Base-by-base conservation (phyloP, 2,888 invertebrate genomes). In the Tenthredo mesomela region DNA sequence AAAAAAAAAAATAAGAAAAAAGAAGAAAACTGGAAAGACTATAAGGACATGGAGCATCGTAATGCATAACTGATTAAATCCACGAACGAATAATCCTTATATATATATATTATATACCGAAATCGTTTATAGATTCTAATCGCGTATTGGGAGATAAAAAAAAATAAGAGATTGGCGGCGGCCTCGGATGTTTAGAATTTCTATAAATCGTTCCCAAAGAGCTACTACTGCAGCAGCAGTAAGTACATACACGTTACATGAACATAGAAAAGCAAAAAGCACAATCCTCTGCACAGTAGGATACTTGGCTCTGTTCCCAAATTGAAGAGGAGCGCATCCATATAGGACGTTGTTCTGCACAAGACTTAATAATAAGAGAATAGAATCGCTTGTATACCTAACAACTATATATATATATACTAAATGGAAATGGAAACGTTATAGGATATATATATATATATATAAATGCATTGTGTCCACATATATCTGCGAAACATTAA, bases 101-200 rank as follows among this genome's bases (percentile, higher is more conserved):
- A n/a, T n/a, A n/a, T n/a, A n/a, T n/a, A n/a, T n/a, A n/a, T n/a
- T n/a, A n/a, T n/a, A n/a, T n/a, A 54, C 18, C 54, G n/a, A n/a
- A 21, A 58, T 15, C 6, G 21, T 58, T 58, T 21, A 29, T 0
- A 15, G 9, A 54, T 18, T 70, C 43, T 15, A 61, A 73, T 65
- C 73, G 37, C 65, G 61, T 50, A 67, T 83, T 70, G 58, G 37
- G 73, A 83, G 70, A n/a, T n/a, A n/a, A n/a, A n/a, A n/a, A 54
- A 61, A 73, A 84, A 85, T 83, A 86, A 84, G 84, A 10, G 67
- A 15, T 67, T 12, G 29, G 3, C 21, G 29, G 3, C 21, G 15
- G 65, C 80, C 84, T 87, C 85, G 86, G 88, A 89, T 89, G 91
- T 88, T 91, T 90, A 90, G 90, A 90, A 91, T 91, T 91, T 91